These are phyloP conservation scores for Daphoenositta chrysoptera DNA, from an alignment of 2,113 vertebrate species.

Conservation along the genomic window DNA sequence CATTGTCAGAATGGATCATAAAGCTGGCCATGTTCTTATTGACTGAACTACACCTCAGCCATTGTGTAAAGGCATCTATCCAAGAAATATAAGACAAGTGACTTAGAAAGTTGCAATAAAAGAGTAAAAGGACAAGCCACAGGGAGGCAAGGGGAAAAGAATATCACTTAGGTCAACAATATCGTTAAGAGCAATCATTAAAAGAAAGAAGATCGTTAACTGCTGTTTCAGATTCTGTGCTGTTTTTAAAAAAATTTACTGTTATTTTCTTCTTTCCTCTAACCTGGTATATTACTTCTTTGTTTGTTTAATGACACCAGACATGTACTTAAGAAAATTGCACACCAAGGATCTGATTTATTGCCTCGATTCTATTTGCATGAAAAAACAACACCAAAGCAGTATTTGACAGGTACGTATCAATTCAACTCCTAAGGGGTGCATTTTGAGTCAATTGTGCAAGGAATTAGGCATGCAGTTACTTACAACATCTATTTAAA, in stretches of 20 bases:
- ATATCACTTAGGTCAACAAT: neutral
- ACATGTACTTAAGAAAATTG: conserved; percentile 34
- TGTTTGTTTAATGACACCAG: conserved; percentile 51
- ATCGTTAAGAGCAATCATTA: neutral
- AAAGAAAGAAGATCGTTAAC: neutral
- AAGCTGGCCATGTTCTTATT: neutral
- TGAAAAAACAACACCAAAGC: neutral
- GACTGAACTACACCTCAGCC: neutral
- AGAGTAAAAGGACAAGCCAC: neutral
- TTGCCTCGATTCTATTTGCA: conserved; percentile 5
- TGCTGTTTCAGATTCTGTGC: neutral
- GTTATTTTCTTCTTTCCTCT: conserved; percentile 7
- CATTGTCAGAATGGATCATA: neutral
- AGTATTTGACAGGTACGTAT: conserved; percentile 2
- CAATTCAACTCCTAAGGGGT: conserved; percentile 3
- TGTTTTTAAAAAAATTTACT: neutral
- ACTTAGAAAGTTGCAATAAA: neutral
- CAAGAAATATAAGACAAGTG: neutral
- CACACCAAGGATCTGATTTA: conserved; percentile 34
- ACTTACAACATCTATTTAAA: conserved; percentile 34
- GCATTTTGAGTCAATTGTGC: conserved; percentile 17
- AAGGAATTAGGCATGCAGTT: neutral
- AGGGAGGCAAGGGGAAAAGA: neutral
- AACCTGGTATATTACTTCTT: conserved; percentile 4
- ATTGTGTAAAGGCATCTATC: neutral